Percentiles rank a stretch among this genome's conserved stretches.
These are phyloP conservation scores for Morpho achilles DNA, from an alignment of 2,888 invertebrate species.

Conservation along the genomic window DNA sequence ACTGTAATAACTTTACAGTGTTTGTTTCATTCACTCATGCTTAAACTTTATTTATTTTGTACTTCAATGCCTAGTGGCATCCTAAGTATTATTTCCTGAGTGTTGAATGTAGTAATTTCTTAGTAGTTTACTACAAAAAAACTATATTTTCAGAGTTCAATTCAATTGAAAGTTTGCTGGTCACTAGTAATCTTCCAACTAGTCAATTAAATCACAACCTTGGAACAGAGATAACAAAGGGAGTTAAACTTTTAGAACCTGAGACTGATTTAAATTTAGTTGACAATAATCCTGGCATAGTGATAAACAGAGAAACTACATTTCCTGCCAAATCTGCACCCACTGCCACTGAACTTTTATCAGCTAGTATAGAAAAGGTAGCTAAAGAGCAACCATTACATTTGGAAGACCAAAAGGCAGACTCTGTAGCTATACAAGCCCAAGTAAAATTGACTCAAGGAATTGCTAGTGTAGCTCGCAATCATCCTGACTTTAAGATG, in stretches of 20 bases:
- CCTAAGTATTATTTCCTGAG: background rate
- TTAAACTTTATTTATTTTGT: too few species aligned
- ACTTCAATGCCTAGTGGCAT: background rate
- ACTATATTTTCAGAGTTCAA: constrained; percentile 58
- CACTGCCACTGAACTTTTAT: constrained; percentile 61
- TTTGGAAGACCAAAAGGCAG: constrained; percentile 43
- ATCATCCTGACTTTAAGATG: constrained; percentile 63
- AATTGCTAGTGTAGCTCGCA: constrained; percentile 57
- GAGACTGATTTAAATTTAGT: constrained; percentile 39
- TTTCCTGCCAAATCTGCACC: constrained; percentile 40
- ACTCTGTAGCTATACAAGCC: constrained; percentile 61
- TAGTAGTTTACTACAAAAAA: constrained; percentile 6
- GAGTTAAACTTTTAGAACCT: constrained; percentile 36
- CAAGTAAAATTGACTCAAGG: constrained; percentile 70
- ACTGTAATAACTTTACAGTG: too few species aligned
- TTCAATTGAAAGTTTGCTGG: constrained; percentile 63
- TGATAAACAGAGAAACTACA: constrained; percentile 41
- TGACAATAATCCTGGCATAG: constrained; percentile 41
- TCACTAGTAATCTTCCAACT: constrained; percentile 62
- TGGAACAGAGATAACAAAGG: constrained; percentile 43
- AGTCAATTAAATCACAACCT: constrained; percentile 56
- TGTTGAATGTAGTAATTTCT: background rate
- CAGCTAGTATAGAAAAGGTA: constrained; percentile 67
- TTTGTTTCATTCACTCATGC: too few species aligned
- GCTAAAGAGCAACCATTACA: constrained; percentile 48